Conservation (phyloP, 2,888 invertebrate genomes). For the Julus scanicus region DNA sequence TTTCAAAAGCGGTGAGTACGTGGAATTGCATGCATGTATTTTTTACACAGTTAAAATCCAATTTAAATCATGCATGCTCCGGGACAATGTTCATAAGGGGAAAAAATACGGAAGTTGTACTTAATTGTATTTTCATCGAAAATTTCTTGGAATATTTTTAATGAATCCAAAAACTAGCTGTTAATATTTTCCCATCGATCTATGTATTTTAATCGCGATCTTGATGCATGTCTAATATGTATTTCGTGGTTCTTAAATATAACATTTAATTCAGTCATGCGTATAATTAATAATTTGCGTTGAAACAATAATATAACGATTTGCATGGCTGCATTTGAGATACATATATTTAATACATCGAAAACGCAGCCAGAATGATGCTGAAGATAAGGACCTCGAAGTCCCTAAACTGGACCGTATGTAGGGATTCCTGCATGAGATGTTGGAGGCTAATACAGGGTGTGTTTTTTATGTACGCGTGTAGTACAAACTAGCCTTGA, state of each 20-base stretch:
- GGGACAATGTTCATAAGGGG: too few relatives aligned
- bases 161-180: not conserved
- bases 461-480: not conserved
- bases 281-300: not conserved
- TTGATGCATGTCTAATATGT: too few relatives aligned
- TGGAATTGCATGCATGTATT: not conserved
- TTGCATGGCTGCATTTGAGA: not conserved
- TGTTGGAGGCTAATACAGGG: not conserved
- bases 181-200: not conserved
- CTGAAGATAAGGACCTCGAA: slow-evolving; percentile 31
- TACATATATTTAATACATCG: not conserved
- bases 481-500: not conserved
- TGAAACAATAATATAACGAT: not conserved
- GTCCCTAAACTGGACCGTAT: not conserved
- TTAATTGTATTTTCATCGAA: not conserved
- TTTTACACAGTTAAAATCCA: too few relatives aligned
- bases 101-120: not conserved
- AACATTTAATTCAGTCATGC: too few relatives aligned
- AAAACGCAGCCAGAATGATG: slow-evolving; percentile 36
- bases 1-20: slow-evolving; percentile 10
- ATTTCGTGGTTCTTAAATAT: too few relatives aligned
- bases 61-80: not conserved
- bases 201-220: too few relatives aligned
- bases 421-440: not conserved
- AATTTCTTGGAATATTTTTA: not conserved